Conservation (phyloP, 1,140 invertebrate species). For the Diorhabda carinulata region DNA sequence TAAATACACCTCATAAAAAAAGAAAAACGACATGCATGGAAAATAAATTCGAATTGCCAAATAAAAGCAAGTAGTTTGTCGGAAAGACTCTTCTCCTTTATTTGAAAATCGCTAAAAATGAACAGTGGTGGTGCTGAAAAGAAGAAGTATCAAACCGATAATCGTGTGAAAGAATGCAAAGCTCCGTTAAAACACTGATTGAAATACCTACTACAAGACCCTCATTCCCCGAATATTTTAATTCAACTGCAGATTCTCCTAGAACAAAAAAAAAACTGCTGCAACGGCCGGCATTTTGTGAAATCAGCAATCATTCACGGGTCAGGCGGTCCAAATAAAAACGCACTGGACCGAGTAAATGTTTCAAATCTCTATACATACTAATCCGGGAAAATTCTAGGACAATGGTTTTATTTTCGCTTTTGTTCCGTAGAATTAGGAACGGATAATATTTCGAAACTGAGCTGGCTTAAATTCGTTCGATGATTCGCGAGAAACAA, state of each 20-base stretch:
- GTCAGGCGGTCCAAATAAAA: conserved; percentile 24
- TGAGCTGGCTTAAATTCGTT: conserved; percentile 22
- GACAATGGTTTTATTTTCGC: conserved; percentile 32
- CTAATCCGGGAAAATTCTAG: conserved; percentile 31
- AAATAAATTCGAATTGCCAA: no score
- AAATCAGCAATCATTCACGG: conserved; percentile 24
- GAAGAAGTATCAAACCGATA: no score
- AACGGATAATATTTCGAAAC: conserved; percentile 24
- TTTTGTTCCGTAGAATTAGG: conserved; percentile 27
- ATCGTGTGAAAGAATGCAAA: no score
- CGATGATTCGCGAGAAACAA: conserved; percentile 26
- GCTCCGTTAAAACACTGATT: no score
- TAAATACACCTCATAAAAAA: no score
- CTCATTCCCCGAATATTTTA: not conserved
- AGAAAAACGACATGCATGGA: no score
- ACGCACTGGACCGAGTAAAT: conserved; percentile 25
- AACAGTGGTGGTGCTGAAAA: no score
- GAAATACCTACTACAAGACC: no score
- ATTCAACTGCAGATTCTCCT: not conserved
- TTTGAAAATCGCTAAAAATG: no score
- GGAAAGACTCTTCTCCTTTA: no score
- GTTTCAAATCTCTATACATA: conserved; percentile 28
- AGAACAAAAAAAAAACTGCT: not conserved
- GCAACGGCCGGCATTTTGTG: conserved; percentile 1
- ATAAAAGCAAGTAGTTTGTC: no score